Conservation (phyloP, 2,888 invertebrate genomes). For the Leptarthrus brevirostris region DNA sequence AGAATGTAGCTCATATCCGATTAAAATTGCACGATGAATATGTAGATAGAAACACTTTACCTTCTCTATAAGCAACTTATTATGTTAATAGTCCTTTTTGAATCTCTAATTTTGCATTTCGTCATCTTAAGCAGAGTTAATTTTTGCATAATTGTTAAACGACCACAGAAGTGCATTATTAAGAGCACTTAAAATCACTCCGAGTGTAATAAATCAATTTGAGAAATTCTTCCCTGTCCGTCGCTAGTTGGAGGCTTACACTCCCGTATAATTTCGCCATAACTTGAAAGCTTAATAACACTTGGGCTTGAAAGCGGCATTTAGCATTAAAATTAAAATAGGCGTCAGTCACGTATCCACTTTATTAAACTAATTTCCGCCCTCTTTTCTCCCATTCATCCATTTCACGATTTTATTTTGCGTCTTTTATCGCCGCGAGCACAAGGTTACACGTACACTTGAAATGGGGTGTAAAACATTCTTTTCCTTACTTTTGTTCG, state of each 20-base stretch:
- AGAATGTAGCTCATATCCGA: too few relatives aligned
- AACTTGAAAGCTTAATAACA: conserved; percentile 49
- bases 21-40: too few relatives aligned
- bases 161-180: neutral
- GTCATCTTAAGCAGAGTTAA: neutral
- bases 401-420: conserved; percentile 24
- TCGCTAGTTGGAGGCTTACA: neutral
- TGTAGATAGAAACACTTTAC: too few relatives aligned
- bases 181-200: conserved; percentile 9
- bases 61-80: too few relatives aligned
- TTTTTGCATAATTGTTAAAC: neutral
- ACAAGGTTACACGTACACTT: conserved; percentile 23
- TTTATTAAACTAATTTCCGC: conserved; percentile 53
- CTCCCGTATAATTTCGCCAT: conserved; percentile 50
- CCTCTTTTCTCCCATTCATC: neutral
- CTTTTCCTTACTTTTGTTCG: conserved; percentile 18
- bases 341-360: conserved; percentile 52
- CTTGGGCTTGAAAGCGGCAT: conserved; percentile 47
- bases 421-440: conserved; percentile 28
- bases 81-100: neutral
- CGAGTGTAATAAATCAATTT: conserved; percentile 35
- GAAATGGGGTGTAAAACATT: conserved; percentile 20
- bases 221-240: conserved; percentile 12
- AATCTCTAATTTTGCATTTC: neutral
- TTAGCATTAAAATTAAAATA: conserved; percentile 53